Conservation (phyloP, 2,797 vertebrate species). For the Petrocephalus sullivani region DNA sequence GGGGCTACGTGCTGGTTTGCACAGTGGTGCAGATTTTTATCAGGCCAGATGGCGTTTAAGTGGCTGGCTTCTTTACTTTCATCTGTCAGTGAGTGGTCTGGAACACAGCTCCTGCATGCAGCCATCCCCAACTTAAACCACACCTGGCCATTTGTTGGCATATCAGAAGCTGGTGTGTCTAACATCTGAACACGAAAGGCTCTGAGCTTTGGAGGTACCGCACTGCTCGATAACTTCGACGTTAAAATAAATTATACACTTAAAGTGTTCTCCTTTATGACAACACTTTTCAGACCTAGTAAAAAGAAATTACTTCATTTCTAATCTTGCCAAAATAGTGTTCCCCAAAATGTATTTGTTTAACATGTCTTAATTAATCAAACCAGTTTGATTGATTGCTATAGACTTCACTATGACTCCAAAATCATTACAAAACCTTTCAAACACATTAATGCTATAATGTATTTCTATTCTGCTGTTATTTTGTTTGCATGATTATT, state of each 20-base stretch:
- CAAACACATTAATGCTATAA: background rate
- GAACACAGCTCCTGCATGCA: background rate
- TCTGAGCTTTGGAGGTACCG: background rate
- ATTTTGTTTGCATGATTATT: background rate
- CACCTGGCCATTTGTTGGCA: conserved; percentile 6
- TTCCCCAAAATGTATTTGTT: background rate
- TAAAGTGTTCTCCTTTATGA: background rate
- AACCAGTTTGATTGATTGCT: background rate
- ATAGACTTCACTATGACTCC: background rate
- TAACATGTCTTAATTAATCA: background rate
- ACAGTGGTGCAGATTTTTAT: conserved; percentile 34
- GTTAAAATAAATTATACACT: background rate
- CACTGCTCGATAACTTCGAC: background rate
- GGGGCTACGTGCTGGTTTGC: conserved; percentile 41
- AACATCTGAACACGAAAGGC: background rate
- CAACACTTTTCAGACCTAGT: background rate
- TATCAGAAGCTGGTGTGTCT: background rate
- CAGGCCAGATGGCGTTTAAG: conserved; percentile 37
- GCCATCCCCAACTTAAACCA: background rate
- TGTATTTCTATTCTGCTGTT: background rate
- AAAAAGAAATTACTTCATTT: background rate
- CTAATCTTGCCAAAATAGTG: background rate
- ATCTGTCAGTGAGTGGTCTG: conserved; percentile 10
- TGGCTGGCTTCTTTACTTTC: conserved; percentile 8
- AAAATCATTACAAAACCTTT: background rate